Evolutionary conservation across 2,113 vertebrate species (phyloP).

Genomic region (Dascyllus trimaculatus): DNA sequence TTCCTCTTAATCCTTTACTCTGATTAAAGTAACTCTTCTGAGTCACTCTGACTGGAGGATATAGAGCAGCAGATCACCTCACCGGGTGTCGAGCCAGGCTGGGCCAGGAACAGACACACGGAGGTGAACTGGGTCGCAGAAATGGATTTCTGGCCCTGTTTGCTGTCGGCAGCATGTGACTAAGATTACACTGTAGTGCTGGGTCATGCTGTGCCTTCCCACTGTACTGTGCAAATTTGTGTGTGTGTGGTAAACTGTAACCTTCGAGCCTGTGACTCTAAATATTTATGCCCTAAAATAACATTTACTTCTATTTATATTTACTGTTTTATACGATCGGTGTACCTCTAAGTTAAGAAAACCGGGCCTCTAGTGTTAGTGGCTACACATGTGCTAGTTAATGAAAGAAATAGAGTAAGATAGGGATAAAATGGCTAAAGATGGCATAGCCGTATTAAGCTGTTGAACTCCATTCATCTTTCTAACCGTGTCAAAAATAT

Average conservation of each 20-base stretch:
- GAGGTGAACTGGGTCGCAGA: constrained; percentile 56
- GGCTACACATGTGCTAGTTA: background rate
- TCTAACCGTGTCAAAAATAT: too few species aligned
- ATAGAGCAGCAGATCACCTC: constrained; percentile 24
- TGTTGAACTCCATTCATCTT: too few species aligned
- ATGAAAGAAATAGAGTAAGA: background rate
- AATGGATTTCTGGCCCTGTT: constrained; percentile 63
- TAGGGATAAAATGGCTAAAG: background rate
- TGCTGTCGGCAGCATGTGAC: constrained; percentile 67
- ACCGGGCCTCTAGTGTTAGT: background rate
- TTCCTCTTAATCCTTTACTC: background rate
- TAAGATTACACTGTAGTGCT: constrained; percentile 68
- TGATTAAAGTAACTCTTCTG: background rate
- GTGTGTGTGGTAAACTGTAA: constrained; percentile 10
- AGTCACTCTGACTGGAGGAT: constrained; percentile 8
- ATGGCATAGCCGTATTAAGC: background rate
- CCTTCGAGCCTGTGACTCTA: background rate
- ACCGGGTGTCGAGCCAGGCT: constrained; percentile 20
- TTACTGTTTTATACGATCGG: background rate
- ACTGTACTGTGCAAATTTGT: constrained; percentile 43
- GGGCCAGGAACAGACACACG: constrained; percentile 14
- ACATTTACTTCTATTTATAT: background rate
- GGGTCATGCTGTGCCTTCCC: constrained; percentile 55
- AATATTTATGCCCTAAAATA: background rate
- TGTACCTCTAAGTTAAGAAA: background rate